Base-by-base conservation (phyloP, 2,888 invertebrate species). In the Elegia similella region DNA sequence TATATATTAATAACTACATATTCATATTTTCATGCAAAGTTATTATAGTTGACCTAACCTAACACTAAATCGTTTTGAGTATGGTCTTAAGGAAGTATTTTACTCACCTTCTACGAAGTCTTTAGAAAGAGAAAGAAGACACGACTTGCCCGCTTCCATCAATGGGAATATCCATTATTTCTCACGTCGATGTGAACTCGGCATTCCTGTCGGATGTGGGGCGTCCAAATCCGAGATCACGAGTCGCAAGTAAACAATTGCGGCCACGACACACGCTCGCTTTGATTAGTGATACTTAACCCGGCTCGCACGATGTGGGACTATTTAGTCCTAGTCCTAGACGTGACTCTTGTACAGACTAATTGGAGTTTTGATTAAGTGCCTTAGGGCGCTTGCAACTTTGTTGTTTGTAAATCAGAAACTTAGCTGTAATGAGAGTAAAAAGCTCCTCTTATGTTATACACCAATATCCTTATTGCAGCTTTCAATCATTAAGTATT, bases 141-240 rank as follows among this genome's bases (percentile, higher is more conserved):
- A 10, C 32, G 17, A 44, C 48, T 52, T 57, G 58, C 55, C 17
- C 23, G 30, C 53, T 32, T 3, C 23, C 5, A 23, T 23, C 23
- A 23, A 50, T 59, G 57, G 55, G 57, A 67, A 34, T 38, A 59
- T 74, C 69, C 59, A 62, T 23, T 44, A 1, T 7, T 52, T 67
- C 30, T 34, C 46, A 56, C 58, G 57, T 67, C 59, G 7, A 29
- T 2, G 56, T 55, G 42, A 59, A 48, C 57, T 32, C 66, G 59
- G 64, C 77, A 79, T 80, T 75, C 79, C 75, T 57, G 63, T 59
- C 63, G 70, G 75, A 83, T 82, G 78, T 85, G 72, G 84, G 80
- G 79, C 85, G 84, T 83, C 76, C 78, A 85, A 86, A 86, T 88
- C 82, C 77, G 61, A 76, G 78, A 82, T 86, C 86, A 86, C 83